A percentile compares a stretch with the other conserved stretches of the same genome.
These are phyloP conservation scores for Philereme transversata DNA, from an alignment of 2,888 invertebrate species.

Conservation along the genomic window DNA sequence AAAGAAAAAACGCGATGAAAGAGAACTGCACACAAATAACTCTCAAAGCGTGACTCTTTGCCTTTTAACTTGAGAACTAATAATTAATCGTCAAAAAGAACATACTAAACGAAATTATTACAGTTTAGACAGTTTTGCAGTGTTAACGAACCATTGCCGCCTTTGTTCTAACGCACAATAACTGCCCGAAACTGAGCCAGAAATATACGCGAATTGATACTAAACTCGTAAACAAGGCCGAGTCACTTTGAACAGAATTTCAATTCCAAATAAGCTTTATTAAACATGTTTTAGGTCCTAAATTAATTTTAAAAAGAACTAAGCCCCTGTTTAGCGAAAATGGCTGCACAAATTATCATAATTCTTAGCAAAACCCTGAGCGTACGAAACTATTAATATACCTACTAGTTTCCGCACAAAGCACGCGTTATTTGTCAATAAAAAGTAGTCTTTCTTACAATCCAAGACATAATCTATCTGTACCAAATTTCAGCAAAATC, in stretches of 20 bases:
- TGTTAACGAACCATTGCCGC: conserved; percentile 73
- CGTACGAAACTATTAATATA: no score
- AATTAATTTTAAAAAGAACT: no score
- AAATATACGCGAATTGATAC: conserved; percentile 61
- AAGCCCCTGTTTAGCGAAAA: no score
- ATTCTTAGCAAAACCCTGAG: no score
- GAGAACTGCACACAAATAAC: conserved; percentile 45
- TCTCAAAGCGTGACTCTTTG: conserved; percentile 41
- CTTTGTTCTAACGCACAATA: conserved; percentile 63
- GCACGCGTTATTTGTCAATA: no score
- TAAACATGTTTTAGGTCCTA: no score
- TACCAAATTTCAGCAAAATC: no score
- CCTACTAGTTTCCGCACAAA: no score
- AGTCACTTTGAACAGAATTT: conserved; percentile 33
- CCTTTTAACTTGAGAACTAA: conserved; percentile 45
- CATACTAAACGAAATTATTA: conserved; percentile 56
- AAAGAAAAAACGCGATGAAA: conserved; percentile 44
- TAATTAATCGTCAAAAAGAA: conserved; percentile 55
- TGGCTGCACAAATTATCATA: no score
- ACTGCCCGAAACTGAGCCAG: conserved; percentile 48
- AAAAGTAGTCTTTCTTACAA: no score
- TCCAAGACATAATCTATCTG: no score
- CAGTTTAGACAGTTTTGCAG: conserved; percentile 46
- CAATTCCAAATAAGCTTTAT: conserved; percentile 23
- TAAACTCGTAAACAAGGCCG: conserved; percentile 40